A percentile compares a stretch with the other conserved stretches of the same genome.
Conservation (phyloP, 92 coral and sea anemone genomes). For the Micromussa lordhowensis region DNA sequence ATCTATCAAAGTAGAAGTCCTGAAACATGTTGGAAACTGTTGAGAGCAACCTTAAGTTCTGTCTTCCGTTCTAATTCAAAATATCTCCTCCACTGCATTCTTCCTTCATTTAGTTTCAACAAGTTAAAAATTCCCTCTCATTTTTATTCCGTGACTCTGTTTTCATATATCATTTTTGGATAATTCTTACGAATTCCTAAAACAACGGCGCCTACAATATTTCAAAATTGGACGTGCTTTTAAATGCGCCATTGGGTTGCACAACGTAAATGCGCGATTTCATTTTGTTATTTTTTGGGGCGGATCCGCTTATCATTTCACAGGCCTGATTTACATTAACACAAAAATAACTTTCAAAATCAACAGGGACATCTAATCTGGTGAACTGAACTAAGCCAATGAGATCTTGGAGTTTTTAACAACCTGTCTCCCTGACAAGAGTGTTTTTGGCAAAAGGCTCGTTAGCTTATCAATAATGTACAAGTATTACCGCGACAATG, state of each 20-base stretch:
- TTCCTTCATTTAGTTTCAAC: background rate
- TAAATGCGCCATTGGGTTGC: background rate
- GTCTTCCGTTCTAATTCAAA: background rate
- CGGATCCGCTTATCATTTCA: background rate
- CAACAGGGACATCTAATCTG: background rate
- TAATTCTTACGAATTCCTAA: background rate
- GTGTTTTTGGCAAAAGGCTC: background rate
- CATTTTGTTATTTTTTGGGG: background rate
- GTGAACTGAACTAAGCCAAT: background rate
- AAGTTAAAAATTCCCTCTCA: no score
- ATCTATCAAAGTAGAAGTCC: no score
- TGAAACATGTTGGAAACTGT: no score
- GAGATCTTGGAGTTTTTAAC: background rate
- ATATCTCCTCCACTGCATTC: background rate
- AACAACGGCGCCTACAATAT: background rate
- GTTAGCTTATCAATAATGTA: slow-evolving; percentile 13
- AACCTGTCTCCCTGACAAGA: background rate
- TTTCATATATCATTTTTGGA: background rate
- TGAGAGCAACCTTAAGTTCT: no score
- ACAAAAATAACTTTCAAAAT: background rate
- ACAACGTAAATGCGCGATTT: background rate
- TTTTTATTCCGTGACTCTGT: background rate
- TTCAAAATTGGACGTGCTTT: background rate
- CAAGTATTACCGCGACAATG: background rate
- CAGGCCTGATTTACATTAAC: background rate